These are phyloP conservation scores for Theretra japonica DNA, from an alignment of 2,888 invertebrate species.

Conservation along the genomic window DNA sequence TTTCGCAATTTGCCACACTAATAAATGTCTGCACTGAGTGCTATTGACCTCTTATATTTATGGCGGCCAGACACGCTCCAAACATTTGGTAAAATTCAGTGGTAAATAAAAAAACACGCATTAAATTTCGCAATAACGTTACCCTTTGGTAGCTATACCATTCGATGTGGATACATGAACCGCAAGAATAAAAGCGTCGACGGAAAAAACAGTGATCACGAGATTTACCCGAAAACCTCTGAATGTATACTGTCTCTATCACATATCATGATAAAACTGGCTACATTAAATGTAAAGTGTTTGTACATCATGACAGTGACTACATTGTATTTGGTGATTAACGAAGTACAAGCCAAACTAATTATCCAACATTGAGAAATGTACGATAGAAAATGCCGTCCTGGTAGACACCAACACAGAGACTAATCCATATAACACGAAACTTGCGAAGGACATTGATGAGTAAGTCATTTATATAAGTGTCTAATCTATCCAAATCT, in stretches of 20 bases:
- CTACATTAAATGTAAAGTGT: too few species aligned
- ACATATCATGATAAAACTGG: not conserved
- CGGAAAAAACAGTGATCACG: not conserved
- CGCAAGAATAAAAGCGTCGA: not conserved
- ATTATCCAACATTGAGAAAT: too few species aligned
- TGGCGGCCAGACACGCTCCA: constrained; percentile 47
- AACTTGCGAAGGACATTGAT: too few species aligned
- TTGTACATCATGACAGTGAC: too few species aligned
- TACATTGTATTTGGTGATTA: too few species aligned
- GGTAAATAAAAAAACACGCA: constrained; percentile 20
- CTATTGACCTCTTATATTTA: constrained; percentile 49
- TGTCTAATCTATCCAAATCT: too few species aligned
- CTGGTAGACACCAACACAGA: too few species aligned
- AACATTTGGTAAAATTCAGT: constrained; percentile 43
- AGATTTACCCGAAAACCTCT: not conserved
- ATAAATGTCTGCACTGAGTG: constrained; percentile 39
- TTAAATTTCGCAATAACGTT: constrained; percentile 18
- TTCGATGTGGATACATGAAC: constrained; percentile 6
- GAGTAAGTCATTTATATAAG: too few species aligned
- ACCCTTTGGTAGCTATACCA: constrained; percentile 17
- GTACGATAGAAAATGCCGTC: too few species aligned
- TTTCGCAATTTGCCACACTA: constrained; percentile 42
- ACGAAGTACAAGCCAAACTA: too few species aligned
- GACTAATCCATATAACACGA: too few species aligned
- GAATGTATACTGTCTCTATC: not conserved